These are phyloP conservation scores for Holothuria glaberrima DNA, from an alignment of 35 echinoderm and acorn worm genomes.

Conservation along the genomic window DNA sequence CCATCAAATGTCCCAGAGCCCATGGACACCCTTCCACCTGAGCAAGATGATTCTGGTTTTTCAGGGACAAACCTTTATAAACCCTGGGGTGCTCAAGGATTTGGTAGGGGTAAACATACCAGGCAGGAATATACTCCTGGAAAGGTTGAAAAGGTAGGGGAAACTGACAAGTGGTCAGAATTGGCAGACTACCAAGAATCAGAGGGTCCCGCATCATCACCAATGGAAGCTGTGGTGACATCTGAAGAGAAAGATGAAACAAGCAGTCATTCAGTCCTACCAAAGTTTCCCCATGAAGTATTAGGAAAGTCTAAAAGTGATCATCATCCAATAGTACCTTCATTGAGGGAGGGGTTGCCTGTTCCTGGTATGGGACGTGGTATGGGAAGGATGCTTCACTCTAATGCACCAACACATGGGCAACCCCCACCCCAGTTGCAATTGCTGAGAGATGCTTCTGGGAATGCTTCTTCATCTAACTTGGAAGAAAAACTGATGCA, in stretches of 20 bases:
- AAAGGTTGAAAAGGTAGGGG: neutral
- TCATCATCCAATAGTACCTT: neutral
- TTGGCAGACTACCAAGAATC: neutral
- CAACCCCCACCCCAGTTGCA: neutral
- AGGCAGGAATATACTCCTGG: neutral
- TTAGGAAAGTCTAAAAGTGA: neutral
- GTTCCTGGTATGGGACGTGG: slow-evolving; percentile 38
- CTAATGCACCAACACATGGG: neutral
- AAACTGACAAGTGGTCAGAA: neutral
- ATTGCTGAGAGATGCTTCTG: neutral
- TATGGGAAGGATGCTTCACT: slow-evolving; percentile 8
- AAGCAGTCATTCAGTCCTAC: neutral
- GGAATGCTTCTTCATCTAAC: neutral
- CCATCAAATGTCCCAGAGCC: neutral
- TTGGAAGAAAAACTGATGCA: slow-evolving; percentile 40
- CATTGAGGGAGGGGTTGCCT: neutral
- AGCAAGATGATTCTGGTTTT: neutral
- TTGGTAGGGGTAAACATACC: neutral
- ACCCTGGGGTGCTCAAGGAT: slow-evolving; percentile 4
- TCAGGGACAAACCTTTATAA: neutral
- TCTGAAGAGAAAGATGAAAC: neutral
- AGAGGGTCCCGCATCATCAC: neutral
- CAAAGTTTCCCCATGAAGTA: slow-evolving; percentile 23
- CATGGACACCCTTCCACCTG: neutral
- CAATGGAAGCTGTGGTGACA: neutral